These are phyloP conservation scores for Steinernema feltiae DNA, from an alignment of 1,140 invertebrate species.

Conservation along the genomic window DNA sequence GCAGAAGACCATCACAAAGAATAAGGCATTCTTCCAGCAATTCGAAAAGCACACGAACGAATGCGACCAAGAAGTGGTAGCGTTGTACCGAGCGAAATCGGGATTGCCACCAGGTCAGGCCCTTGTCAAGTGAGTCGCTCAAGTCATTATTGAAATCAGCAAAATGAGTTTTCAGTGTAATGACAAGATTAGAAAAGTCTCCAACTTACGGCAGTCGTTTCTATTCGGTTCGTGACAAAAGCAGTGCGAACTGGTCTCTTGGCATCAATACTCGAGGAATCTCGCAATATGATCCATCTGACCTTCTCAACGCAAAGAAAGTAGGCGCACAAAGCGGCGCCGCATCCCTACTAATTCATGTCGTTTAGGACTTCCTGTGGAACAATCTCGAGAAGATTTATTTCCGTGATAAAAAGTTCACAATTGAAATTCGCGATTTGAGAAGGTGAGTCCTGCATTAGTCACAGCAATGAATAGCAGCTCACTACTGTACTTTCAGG, in stretches of 20 bases:
- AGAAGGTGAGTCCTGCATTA: not conserved
- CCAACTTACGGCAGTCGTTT: not conserved
- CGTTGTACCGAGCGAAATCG: not conserved
- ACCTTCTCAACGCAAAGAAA: conserved; percentile 1
- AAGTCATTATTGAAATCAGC: not conserved
- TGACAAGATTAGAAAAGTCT: not conserved
- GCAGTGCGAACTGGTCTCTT: not conserved
- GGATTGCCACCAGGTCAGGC: not conserved
- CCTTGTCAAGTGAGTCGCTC: not conserved
- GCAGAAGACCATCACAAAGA: not conserved
- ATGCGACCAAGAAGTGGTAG: not conserved
- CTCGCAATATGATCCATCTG: not conserved
- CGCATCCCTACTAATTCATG: not conserved
- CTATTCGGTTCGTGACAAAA: not conserved
- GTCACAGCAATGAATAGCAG: not conserved
- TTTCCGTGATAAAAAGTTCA: not conserved
- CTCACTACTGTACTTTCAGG: not conserved
- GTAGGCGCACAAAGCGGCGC: not conserved
- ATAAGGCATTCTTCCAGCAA: not conserved
- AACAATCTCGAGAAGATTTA: conserved; percentile 4
- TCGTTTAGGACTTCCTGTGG: not conserved
- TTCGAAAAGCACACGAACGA: not conserved
- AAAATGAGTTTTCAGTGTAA: conserved; percentile 7
- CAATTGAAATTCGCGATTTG: not conserved
- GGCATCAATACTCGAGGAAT: not conserved